Base-by-base conservation (phyloP, 2,888 invertebrate genomes). In the Polydrusus pterygomalis region DNA sequence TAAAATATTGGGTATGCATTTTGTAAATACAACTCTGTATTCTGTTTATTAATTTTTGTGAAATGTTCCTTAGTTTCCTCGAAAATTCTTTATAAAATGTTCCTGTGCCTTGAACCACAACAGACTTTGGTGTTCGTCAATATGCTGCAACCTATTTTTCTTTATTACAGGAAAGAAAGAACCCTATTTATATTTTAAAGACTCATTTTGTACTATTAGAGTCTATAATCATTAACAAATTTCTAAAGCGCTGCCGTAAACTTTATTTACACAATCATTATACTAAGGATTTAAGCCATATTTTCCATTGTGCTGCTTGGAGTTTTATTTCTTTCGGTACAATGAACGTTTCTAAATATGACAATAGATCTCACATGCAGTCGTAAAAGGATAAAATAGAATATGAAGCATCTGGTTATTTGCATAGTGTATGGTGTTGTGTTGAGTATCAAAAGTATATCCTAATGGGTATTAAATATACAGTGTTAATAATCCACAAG, bases 241-340 rank as follows among this genome's bases (percentile, higher is more conserved):
- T 45, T n/a, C 45, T 45, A 45, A 15, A 45, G 45, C 45, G 1
- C n/a, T 34, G 8, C 34, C 7, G 8, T 8, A 34, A 7, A 8
- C 34, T 10, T 34, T 25, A 25, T 25, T n/a, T 30, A 30, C 30
- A 30, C 30, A 30, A 15, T 45, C 2, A n/a, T 45, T 45, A n/a
- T 45, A 45, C 45, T n/a, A 45, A n/a, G n/a, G 5, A n/a, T n/a
- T 63, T 63, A 40, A 38, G 8, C 34, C 10, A 10, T 15, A 30
- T 13, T 15, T 34, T 45, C 20, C 20, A 64, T 45, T 45, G 25
- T 64, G 45, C 25, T 6, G 45, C 45, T 20, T 10, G 18, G 9
- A 45, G 17, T 64, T 64, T 64, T 64, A 43, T 64, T 20, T 64
- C 34, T 43, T 11, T 43, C 6, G 8, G 11, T 38, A 63, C 40